These are phyloP conservation scores for Apis florea DNA, from an alignment of 1,140 invertebrate species.

Conservation along the genomic window DNA sequence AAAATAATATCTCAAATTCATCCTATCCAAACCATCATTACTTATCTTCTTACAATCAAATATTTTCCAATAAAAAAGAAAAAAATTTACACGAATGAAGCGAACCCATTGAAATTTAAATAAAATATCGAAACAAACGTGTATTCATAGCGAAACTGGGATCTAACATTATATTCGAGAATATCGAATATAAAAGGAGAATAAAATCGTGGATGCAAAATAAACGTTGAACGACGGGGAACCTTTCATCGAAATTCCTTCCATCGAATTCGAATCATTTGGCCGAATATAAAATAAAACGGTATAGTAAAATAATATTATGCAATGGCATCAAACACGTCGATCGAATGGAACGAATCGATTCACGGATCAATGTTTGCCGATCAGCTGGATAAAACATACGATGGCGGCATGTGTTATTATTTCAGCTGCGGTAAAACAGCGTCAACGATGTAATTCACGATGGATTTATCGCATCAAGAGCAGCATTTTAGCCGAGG, in stretches of 20 bases:
- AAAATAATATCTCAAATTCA: neutral
- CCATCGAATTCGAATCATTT: no score
- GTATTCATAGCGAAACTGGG: neutral
- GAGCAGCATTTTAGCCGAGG: neutral
- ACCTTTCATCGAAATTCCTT: neutral
- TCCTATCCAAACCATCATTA: neutral
- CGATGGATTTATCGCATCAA: conserved; percentile 28
- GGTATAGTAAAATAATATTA: neutral
- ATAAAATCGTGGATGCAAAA: neutral
- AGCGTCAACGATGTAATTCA: conserved; percentile 30
- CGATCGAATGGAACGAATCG: neutral
- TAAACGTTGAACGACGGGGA: neutral
- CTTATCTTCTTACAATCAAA: no score
- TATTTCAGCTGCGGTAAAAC: conserved; percentile 34
- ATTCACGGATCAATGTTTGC: conserved; percentile 7
- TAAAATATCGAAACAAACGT: neutral
- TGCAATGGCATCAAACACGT: neutral
- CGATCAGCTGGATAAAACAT: conserved; percentile 29
- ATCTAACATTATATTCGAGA: neutral
- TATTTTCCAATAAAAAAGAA: no score
- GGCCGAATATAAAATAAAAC: neutral
- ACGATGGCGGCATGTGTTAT: neutral
- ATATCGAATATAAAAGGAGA: neutral
- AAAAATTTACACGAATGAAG: no score
- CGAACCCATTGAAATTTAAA: no score